Evolutionary conservation across 30 jellyfish, hydroid and myxozoan species (phyloP), one percentile per base, ranked within the genome.

Genomic region (Chrysaora quinquecirrha): DNA sequence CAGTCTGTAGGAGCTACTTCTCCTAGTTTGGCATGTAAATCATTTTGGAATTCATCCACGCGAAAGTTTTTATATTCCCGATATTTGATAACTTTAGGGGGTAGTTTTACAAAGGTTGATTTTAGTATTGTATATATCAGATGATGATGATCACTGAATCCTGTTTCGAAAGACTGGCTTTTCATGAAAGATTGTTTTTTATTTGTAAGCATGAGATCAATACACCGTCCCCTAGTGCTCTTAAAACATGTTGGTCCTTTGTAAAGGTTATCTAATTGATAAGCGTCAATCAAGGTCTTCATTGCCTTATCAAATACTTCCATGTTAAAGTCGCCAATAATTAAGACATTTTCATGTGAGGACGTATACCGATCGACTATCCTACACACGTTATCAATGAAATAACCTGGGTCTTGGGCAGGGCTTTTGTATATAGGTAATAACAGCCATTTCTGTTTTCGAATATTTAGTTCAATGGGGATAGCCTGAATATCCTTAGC

Each of bases 71-170:
- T 64, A 30, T 64, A 64, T 30, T 64, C 77, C 23, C 77, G 77
- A 30, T 71, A 71, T 22, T 23, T 71, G 32, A 46, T 46, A 33
- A 3, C 34, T 35, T 23, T 71, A 9, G 82, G 82, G 69, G 34
- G 74, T 23, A 71, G 30, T 71, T 71, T 71, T n/a, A 28, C 34
- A 46, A 71, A 71, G 66, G 30, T 32, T 71, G 78, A 6, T 65
- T 20, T 65, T 32, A 28, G 23, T 16, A 30, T 65, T 12, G 87
- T 75, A 32, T 48, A 56, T 9, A 75, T 75, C 85, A 75, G 48
- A 47, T 75, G 83, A 52, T 49, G 87, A 54, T 75, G 87, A 34
- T 77, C 88, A 64, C 89, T 77, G 65, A 62, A 33, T 24, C 89
- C 89, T 16, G 87, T 77, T 64, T 77, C 89, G 30, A 77, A 61